Percentiles rank a stretch among this genome's conserved stretches.
Conservation (phyloP, 1,140 invertebrate genomes). For the Paraescarpia echinospica region DNA sequence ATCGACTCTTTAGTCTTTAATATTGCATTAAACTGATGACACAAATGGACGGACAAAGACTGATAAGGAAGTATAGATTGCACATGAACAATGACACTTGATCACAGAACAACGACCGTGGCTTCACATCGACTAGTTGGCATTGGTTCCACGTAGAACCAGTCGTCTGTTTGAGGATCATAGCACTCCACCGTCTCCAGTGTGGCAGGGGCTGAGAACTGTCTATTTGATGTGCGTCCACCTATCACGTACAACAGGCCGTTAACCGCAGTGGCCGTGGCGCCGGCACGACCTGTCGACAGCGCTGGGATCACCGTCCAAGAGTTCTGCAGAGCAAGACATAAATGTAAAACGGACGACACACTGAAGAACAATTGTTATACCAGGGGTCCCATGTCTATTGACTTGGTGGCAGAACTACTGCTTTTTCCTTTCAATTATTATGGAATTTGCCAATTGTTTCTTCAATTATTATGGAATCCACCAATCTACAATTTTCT, state of each 20-base stretch:
- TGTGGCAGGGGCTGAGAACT: conserved; percentile 61
- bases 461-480: background rate
- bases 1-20: background rate
- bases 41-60: background rate
- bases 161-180: conserved; percentile 74
- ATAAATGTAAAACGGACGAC: background rate
- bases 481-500: too few species aligned
- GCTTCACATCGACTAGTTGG: conserved; percentile 82
- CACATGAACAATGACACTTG: background rate
- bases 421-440: background rate
- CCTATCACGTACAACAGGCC: conserved; percentile 80
- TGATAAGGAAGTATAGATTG: background rate
- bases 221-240: conserved; percentile 57
- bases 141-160: conserved; percentile 74
- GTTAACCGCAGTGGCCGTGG: conserved; percentile 80
- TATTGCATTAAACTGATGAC: background rate
- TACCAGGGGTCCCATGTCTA: background rate
- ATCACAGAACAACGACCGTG: conserved; percentile 66
- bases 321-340: conserved; percentile 66
- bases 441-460: background rate
- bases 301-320: conserved; percentile 77
- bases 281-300: conserved; percentile 75
- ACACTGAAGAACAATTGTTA: background rate
- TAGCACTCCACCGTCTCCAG: conserved; percentile 78
- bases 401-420: background rate